Percentiles rank a stretch among this genome's conserved stretches.
These are phyloP conservation scores for Axea sp. DNA, from an alignment of 2,888 invertebrate species.

Conservation along the genomic window DNA sequence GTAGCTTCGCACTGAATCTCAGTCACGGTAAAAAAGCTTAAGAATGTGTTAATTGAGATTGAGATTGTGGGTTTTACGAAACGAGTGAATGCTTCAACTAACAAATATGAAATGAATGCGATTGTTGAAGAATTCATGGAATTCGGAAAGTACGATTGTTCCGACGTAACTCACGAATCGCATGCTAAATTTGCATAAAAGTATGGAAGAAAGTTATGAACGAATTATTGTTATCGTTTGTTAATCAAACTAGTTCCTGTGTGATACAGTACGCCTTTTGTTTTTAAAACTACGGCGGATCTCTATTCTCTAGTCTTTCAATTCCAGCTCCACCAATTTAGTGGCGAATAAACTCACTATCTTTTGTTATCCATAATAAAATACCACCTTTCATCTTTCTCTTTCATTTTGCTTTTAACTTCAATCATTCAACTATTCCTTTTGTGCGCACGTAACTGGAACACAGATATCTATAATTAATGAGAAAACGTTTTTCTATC, in stretches of 20 bases:
- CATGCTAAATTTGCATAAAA: constrained; percentile 41
- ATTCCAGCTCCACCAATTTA: constrained; percentile 58
- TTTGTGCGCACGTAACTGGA: no score
- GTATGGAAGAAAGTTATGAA: constrained; percentile 34
- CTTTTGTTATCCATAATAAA: constrained; percentile 55
- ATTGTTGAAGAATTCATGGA: constrained; percentile 25
- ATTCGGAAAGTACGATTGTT: constrained; percentile 22
- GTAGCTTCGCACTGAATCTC: constrained; percentile 1
- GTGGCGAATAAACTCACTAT: constrained; percentile 50
- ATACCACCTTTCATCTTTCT: constrained; percentile 7
- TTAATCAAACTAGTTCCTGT: constrained; percentile 15
- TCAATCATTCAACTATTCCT: no score
- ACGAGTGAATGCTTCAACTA: constrained; percentile 21
- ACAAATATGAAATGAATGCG: constrained; percentile 39
- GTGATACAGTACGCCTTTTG: constrained; percentile 34
- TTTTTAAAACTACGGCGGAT: constrained; percentile 52
- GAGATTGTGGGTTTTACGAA: constrained; percentile 10
- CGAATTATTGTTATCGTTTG: constrained; percentile 34
- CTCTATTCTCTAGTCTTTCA: constrained; percentile 53
- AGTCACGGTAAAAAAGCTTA: constrained; percentile 10
- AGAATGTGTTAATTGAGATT: constrained; percentile 41
- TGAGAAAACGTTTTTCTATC: no score
- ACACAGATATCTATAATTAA: no score
- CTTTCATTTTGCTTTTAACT: background rate
- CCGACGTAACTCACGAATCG: constrained; percentile 9